Evolutionary conservation across 2,888 invertebrate species (phyloP), one percentile per base, ranked within the genome.

Genomic region (Helicoverpa assulta): DNA sequence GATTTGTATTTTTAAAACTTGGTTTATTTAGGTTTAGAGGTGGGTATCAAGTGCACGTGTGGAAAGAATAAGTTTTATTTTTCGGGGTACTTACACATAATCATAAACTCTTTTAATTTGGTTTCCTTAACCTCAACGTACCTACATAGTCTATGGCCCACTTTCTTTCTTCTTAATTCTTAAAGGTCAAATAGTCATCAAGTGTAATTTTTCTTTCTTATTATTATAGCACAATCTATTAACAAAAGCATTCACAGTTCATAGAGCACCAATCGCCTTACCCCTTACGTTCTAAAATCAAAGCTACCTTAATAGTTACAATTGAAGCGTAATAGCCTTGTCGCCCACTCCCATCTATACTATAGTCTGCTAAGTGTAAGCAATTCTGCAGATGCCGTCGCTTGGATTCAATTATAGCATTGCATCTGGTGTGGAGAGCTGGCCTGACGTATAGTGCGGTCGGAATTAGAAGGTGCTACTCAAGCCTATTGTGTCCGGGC

Each of bases 371-470:
- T 81, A 82, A 82, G 73, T 81, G 84, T 79, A 67, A 78, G 73
- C 76, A 70, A 72, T 82, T 77, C 64, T 60, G 56, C 64, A 58
- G 81, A 80, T 72, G 71, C 73, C 67, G 74, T 80, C 73, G 76
- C 70, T 64, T 67, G 64, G 74, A 84, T 86, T 86, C 81, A 82
- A 85, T 86, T 84, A 86, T 74, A 81, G 68, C 58, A 66, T 64
- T 70, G 70, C 62, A 53, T 65, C 73, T 66, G 55, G 21, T 54
- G 58, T 54, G 56, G 56, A 61, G 56, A 54, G 37, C 16, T 55
- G 19, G 43, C 52, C 47, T 62, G 62, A 50, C 29, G 18, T 70
- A 70, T 21, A 52, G 19, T 53, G 52, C 21, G 59, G 52, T 50
- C 10, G 50, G 56, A 53, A 61, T 65, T 76, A 76, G 58, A 51